Percentiles rank a stretch among this genome's conserved stretches.
Evolutionary conservation across 2,113 vertebrate genomes (phyloP).

Genomic region (Bos javanicus): DNA sequence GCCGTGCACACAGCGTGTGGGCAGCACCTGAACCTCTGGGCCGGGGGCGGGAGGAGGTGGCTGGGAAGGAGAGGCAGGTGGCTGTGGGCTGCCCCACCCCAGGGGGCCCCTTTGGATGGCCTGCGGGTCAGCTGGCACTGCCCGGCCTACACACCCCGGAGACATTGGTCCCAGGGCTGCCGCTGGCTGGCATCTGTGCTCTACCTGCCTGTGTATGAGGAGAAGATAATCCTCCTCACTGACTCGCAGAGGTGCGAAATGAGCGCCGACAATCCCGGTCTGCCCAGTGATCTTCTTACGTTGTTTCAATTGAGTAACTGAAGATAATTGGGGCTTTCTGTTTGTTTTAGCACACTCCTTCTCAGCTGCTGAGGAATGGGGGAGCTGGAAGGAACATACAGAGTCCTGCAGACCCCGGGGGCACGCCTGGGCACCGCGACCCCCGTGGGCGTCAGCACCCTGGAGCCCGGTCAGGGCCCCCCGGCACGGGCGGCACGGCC

Average conservation of each 20-base stretch:
- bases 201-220: background rate
- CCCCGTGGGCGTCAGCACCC: conserved; percentile 87
- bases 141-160: background rate
- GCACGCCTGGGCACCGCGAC: conserved; percentile 88
- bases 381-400: conserved; percentile 94
- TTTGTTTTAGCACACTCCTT: background rate
- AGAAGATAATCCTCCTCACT: background rate
- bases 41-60: background rate
- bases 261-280: background rate
- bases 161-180: background rate
- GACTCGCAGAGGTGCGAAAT: background rate
- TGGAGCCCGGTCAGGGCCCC: conserved; percentile 89
- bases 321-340: background rate
- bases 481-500: background rate
- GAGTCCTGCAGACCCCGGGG: conserved; percentile 90
- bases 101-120: background rate
- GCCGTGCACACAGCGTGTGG: accelerated
- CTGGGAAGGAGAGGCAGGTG: background rate
- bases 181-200: background rate
- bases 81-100: background rate
- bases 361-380: conserved; percentile 86
- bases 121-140: background rate
- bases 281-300: background rate
- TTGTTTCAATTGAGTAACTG: background rate
- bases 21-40: background rate